phyloP scores from a whole-genome alignment of 2,797 vertebrate species.

The Sebastiscus tertius region DNA sequence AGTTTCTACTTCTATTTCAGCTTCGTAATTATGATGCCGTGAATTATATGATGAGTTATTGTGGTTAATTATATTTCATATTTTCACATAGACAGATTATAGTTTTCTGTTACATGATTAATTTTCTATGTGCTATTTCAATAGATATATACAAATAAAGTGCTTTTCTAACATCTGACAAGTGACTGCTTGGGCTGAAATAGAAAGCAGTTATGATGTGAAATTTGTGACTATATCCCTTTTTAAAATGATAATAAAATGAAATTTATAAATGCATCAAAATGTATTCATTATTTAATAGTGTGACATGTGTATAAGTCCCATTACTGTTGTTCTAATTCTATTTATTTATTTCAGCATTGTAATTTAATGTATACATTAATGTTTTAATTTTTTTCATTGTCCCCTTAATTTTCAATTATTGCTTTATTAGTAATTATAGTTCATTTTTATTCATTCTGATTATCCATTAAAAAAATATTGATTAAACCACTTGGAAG shows the following conservation, averaged over 20 bases:
- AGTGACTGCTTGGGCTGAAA: background rate
- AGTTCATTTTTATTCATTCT: background rate
- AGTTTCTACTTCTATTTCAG: background rate
- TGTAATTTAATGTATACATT: background rate
- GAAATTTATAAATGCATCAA: background rate
- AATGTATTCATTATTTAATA: background rate
- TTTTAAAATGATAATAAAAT: background rate
- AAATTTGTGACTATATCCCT: background rate
- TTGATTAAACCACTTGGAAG: background rate
- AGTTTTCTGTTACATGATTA: background rate
- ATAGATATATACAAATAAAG: background rate
- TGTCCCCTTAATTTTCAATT: background rate
- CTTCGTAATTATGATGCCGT: background rate
- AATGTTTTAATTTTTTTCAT: background rate
- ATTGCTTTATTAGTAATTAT: background rate
- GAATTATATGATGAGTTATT: background rate
- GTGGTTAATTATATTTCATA: background rate
- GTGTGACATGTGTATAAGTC: background rate
- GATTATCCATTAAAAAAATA: background rate
- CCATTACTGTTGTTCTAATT: background rate
- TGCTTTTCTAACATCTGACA: background rate
- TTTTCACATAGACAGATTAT: background rate
- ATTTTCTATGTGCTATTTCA: background rate
- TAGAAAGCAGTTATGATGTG: background rate
- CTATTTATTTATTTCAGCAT: background rate